Base-by-base conservation (phyloP, 2,888 invertebrate genomes). In the Sarcophaga subvicina region DNA sequence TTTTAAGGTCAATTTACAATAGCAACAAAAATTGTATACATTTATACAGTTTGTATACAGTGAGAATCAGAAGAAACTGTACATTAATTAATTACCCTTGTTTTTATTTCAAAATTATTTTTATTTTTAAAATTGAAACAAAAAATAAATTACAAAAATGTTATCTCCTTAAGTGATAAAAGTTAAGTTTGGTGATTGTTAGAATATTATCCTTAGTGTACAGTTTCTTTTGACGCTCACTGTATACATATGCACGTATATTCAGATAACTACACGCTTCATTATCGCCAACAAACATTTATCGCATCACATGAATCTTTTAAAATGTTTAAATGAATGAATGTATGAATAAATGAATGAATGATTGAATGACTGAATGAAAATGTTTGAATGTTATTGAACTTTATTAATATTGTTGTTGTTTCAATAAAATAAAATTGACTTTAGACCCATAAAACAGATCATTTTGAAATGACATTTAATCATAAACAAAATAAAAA, bases 1-100 rank as follows among this genome's bases (percentile, higher is more conserved):
- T 4, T 75, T 85, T 80, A 80, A 85, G 81, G 75, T 85, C 85
- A 85, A 63, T 72, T 72, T 73, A 69, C 27, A 80, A 54, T 49
- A 49, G 64, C 45, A 67, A 54, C 12, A 54, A 54, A 54, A 54
- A 14, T 14, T 49, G 11, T 49, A 49, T 49, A 49, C 49, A 49
- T 49, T 14, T 14, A 49, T 3, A 49, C 49, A 11, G 11, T 14
- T 49, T 49, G 14, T 11, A 49, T 8, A 49, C 11, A 49, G 3
- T 49, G 8, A 12, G 49, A 2, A 6, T 49, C 4, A 49, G 5
- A 49, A 12, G 12, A 49, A 11, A 1, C 8, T 25, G 20, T 27
- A 25, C 25, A 25, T 25, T 25, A 25, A 25, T 25, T 3, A 25
- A 25, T 25, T 25, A 25, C 25, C 25, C 25, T 25, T 25, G 3